Conservation (phyloP, 2,888 invertebrate genomes). For the Spicauda simplicius region DNA sequence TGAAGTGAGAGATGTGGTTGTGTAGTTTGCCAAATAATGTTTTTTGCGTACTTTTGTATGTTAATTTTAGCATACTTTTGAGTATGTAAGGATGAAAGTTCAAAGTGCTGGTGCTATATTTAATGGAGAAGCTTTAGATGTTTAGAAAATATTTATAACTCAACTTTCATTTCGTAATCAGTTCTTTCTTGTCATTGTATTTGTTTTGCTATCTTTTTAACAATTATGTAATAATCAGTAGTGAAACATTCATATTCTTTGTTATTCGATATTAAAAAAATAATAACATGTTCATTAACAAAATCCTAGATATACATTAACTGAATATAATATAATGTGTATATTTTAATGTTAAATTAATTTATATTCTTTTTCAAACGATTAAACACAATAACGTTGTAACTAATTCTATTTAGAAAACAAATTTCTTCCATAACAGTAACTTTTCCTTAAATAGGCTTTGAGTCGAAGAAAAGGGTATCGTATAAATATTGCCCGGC, state of each 20-base stretch:
- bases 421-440: conserved; percentile 3
- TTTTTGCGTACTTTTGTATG: not conserved
- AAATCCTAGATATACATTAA: not conserved
- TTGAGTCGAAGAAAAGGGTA: not conserved
- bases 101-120: not conserved
- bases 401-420: not conserved
- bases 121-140: not conserved
- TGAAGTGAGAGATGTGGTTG: not conserved
- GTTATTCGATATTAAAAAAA: too few species aligned
- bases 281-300: too few species aligned
- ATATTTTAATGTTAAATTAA: not conserved
- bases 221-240: too few species aligned
- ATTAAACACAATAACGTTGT: not conserved
- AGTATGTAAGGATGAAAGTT: not conserved
- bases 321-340: not conserved
- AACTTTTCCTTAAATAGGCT: conserved; percentile 11
- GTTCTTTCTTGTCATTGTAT: too few species aligned
- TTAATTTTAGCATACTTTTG: not conserved
- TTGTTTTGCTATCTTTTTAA: too few species aligned
- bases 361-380: too few species aligned
- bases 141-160: not conserved
- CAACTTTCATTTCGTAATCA: too few species aligned
- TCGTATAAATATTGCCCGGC: conserved; percentile 5
- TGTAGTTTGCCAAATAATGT: not conserved
- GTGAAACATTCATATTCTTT: too few species aligned